Evolutionary conservation across 1,140 invertebrate species (phyloP).

Genomic region (Phocides pigmalion): DNA sequence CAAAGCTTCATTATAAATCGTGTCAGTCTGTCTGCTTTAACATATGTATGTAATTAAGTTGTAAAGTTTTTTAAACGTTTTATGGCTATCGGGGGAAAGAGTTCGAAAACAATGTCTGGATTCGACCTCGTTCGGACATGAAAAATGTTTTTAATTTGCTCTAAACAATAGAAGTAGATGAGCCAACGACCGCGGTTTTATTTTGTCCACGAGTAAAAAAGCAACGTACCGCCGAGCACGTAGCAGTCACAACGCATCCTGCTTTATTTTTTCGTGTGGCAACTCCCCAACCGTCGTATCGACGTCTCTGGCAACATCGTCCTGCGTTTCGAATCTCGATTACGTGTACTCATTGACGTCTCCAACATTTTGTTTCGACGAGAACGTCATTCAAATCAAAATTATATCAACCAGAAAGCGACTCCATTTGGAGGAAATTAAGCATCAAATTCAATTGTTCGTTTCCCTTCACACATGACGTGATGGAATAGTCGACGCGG

Average conservation of each 20-base stretch:
- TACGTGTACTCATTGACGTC: conserved; percentile 60
- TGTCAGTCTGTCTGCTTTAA: conserved; percentile 64
- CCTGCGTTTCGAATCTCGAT: conserved; percentile 69
- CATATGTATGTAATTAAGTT: conserved; percentile 81
- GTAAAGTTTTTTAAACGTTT: conserved; percentile 73
- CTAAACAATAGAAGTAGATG: conserved; percentile 61
- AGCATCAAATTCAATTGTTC: conserved; percentile 45
- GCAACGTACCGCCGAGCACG: conserved; percentile 41
- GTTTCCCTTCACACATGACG: conserved; percentile 47
- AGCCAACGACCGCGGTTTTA: conserved; percentile 38
- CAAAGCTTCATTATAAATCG: conserved; percentile 77
- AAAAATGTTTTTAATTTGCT: conserved; percentile 58
- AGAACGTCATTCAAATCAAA: conserved; percentile 44
- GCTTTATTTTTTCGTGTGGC: conserved; percentile 55
- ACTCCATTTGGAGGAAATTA: conserved; percentile 36
- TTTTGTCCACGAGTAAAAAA: conserved; percentile 41
- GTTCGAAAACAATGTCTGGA: conserved; percentile 39
- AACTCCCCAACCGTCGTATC: conserved; percentile 48
- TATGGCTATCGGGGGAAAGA: conserved; percentile 51
- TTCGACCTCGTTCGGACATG: conserved; percentile 41
- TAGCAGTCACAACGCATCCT: conserved; percentile 44
- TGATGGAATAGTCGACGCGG: conserved; percentile 52
- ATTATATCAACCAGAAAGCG: conserved; percentile 35
- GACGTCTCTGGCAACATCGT: conserved; percentile 53
- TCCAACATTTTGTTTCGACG: conserved; percentile 46